These are phyloP conservation scores for Xiphophorus birchmanni DNA, from an alignment of 2,797 vertebrate genomes.

Conservation along the genomic window DNA sequence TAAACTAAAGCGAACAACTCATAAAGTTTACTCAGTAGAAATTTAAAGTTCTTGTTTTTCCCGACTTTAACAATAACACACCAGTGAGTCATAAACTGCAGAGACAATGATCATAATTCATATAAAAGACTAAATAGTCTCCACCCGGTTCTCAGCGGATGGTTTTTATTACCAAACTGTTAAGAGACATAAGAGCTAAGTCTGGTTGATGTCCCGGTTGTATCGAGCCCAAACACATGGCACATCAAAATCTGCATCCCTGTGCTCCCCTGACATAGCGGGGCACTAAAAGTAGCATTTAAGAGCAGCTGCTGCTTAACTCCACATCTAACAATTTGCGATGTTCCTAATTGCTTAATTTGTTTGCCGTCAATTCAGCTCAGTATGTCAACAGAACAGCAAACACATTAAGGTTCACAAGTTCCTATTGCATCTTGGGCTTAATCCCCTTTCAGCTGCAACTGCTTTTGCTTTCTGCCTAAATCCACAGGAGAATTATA, in stretches of 20 bases:
- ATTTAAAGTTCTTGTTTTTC: neutral
- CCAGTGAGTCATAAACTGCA: conserved; percentile 41
- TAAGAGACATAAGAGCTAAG: conserved; percentile 31
- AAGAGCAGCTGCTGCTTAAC: conserved; percentile 73
- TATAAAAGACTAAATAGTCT: conserved; percentile 49
- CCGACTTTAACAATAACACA: conserved; percentile 34
- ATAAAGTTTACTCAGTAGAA: neutral
- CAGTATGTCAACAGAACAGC: conserved; percentile 56
- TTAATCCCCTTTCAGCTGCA: conserved; percentile 58
- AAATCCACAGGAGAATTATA: conserved; percentile 70
- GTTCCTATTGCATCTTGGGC: conserved; percentile 60
- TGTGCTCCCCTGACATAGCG: conserved; percentile 54
- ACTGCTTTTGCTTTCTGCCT: conserved; percentile 58
- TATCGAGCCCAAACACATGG: conserved; percentile 42
- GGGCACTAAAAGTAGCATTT: conserved; percentile 64
- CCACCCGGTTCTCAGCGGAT: conserved; percentile 37
- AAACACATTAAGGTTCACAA: conserved; percentile 64
- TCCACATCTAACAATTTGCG: conserved; percentile 70
- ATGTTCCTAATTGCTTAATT: conserved; percentile 75
- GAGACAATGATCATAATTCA: conserved; percentile 42
- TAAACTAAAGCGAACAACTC: neutral
- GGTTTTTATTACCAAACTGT: conserved; percentile 39
- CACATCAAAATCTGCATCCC: conserved; percentile 53
- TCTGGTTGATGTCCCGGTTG: conserved; percentile 35
- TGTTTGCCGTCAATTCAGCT: conserved; percentile 69